Evolutionary conservation across 2,797 vertebrate species (phyloP), one percentile per base, ranked within the genome.

Genomic region (Gymnocypris eckloni): DNA sequence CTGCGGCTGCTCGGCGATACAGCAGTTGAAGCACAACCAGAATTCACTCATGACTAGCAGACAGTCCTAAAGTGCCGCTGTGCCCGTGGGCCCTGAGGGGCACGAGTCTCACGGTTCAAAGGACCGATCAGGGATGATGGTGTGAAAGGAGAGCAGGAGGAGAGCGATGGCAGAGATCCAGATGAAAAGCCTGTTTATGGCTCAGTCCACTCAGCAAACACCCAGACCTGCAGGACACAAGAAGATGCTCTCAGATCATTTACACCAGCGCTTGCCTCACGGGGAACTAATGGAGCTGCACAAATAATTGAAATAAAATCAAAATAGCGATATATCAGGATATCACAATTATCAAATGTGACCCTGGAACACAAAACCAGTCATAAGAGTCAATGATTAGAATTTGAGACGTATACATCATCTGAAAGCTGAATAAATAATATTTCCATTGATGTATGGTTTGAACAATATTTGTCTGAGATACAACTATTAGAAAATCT

Each of bases 21-120:
- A 97, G 96, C 96, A 97, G 95, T 97, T 97, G 95, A 97, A 97
- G 92, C 97, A 97, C 92, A 97, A 93, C 97, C 97, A 97, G 92
- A 97, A 97, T 80, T 97, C 96, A 89, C 96, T 97, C 97, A 97
- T 97, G 89, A 88, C 91, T 91, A 91, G 93, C 70, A 94, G 45
- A 54, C 45, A 28, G 92, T 94, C 90, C 93, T 92, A 92, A 91
- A 92, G 87, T 72, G 83, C 90, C 91, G 87, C 48, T 25, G 71
- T 83, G 91, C 76, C 78, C 80, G 84, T 82, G 54, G 75, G 89
- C 88, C 89, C 61, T 22, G 66, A 71, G 18, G 25, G 50, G 45
- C 22, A 78, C 84, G 66, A 75, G 86, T 13, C 1, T 64, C 75
- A 22, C 86, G 41, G 11, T 18, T 43, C 39, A 28, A 45, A 33